These are phyloP conservation scores for Patiria miniata DNA, from an alignment of 35 echinoderm and acorn worm species.

Conservation along the genomic window DNA sequence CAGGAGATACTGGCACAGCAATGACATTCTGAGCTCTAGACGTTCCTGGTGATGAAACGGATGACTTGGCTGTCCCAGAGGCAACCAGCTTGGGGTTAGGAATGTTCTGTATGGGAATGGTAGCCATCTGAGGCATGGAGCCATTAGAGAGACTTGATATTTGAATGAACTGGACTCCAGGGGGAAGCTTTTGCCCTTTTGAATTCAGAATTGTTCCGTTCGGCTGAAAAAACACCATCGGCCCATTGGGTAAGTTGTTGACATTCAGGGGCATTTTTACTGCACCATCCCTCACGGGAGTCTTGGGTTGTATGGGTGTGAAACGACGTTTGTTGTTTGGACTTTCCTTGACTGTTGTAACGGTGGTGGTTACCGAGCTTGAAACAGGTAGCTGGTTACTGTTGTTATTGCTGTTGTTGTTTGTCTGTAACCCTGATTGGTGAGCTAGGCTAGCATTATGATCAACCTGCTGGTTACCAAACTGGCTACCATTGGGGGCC, in stretches of 20 bases:
- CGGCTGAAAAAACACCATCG: slow-evolving; percentile 19
- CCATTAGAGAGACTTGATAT: not conserved
- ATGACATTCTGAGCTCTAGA: slow-evolving; percentile 1
- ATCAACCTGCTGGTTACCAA: not conserved
- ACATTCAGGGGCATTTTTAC: slow-evolving; percentile 14
- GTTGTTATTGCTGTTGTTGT: slow-evolving; percentile 24
- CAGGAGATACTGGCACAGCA: not conserved
- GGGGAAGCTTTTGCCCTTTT: slow-evolving; percentile 5
- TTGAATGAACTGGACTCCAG: not conserved
- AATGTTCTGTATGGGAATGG: not conserved
- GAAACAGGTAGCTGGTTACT: not conserved
- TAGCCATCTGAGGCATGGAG: not conserved
- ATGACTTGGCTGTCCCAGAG: not conserved
- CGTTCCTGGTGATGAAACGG: not conserved
- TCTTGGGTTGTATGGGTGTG: slow-evolving; percentile 93
- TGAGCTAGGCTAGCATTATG: not conserved
- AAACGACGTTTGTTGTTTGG: slow-evolving; percentile 83
- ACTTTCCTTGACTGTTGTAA: slow-evolving; percentile 66
- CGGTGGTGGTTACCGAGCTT: not conserved
- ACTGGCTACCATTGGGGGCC: not conserved
- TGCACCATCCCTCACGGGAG: slow-evolving; percentile 51
- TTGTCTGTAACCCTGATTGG: not conserved
- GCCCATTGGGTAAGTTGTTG: not conserved
- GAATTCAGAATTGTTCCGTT: slow-evolving; percentile 2
- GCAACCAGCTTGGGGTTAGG: slow-evolving; percentile 32